phyloP scores from a whole-genome alignment of 2,797 vertebrate species.

The Meriones psammophilus region DNA sequence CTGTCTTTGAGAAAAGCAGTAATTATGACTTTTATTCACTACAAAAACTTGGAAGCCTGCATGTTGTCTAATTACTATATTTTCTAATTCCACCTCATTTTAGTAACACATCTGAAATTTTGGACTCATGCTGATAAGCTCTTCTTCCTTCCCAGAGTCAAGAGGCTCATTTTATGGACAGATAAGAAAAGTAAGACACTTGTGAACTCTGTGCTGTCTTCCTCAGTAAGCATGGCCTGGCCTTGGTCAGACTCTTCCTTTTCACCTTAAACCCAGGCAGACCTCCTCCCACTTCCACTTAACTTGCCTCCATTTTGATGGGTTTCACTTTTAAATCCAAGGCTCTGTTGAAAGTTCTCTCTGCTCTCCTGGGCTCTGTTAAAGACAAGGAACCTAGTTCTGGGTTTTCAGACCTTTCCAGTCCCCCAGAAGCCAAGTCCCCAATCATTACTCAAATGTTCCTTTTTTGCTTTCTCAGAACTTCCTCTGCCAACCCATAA shows the following conservation, averaged over 20 bases:
- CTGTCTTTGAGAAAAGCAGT: neutral
- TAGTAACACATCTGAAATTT: neutral
- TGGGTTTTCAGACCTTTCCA: conserved; percentile 35
- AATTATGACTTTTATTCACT: neutral
- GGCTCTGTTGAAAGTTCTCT: neutral
- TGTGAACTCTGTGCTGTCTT: neutral
- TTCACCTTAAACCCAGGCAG: neutral
- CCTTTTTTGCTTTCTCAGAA: conserved; percentile 56
- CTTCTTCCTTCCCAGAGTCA: neutral
- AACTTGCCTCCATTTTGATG: conserved; percentile 5
- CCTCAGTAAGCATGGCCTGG: neutral
- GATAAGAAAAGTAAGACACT: neutral
- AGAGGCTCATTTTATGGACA: neutral
- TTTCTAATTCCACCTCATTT: neutral
- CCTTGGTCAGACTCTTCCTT: neutral
- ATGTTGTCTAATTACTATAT: neutral
- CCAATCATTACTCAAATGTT: neutral
- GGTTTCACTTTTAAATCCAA: conserved; percentile 19
- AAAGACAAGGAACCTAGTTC: neutral
- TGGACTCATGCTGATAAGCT: neutral
- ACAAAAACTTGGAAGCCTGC: neutral
- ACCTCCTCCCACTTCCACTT: neutral
- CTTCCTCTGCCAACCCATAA: conserved; percentile 46
- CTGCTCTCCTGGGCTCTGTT: neutral
- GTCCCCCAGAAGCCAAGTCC: conserved; percentile 34